These are phyloP conservation scores for Ariolimax columbianus DNA, from an alignment of 2,888 invertebrate genomes.

Conservation along the genomic window DNA sequence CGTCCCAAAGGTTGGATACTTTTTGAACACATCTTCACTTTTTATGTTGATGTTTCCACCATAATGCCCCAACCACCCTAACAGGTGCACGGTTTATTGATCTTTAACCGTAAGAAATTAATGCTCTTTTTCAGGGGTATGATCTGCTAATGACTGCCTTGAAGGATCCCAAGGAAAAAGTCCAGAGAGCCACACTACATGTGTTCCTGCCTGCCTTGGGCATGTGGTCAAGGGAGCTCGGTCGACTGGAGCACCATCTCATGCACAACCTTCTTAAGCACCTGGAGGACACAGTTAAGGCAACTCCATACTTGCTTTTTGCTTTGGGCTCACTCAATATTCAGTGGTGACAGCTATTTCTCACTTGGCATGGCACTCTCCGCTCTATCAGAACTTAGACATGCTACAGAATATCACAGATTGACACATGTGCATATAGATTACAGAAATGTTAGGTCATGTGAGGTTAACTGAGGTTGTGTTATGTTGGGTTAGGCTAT, in stretches of 20 bases:
- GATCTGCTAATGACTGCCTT: conserved; percentile 83
- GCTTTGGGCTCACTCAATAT: not conserved
- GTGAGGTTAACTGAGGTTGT: too few species aligned
- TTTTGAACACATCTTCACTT: too few species aligned
- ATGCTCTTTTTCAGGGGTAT: conserved; percentile 65
- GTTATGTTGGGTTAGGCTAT: too few species aligned
- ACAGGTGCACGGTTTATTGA: too few species aligned
- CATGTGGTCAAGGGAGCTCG: conserved; percentile 83
- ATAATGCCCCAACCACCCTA: too few species aligned
- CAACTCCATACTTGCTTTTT: conserved; percentile 60
- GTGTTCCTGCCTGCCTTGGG: conserved; percentile 84
- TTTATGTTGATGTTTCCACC: too few species aligned
- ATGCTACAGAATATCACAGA: not conserved
- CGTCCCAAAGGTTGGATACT: too few species aligned
- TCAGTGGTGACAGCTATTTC: not conserved
- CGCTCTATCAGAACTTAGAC: not conserved
- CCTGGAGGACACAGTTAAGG: conserved; percentile 76
- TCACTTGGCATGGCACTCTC: not conserved
- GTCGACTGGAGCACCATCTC: conserved; percentile 79
- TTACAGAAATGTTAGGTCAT: too few species aligned
- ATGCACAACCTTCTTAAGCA: conserved; percentile 73
- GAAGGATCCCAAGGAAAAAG: conserved; percentile 82
- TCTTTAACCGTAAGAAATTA: not conserved
- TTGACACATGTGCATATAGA: too few species aligned
- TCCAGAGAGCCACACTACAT: conserved; percentile 81